Base-by-base conservation (phyloP, 2,113 vertebrate genomes). In the Galbula dea region DNA sequence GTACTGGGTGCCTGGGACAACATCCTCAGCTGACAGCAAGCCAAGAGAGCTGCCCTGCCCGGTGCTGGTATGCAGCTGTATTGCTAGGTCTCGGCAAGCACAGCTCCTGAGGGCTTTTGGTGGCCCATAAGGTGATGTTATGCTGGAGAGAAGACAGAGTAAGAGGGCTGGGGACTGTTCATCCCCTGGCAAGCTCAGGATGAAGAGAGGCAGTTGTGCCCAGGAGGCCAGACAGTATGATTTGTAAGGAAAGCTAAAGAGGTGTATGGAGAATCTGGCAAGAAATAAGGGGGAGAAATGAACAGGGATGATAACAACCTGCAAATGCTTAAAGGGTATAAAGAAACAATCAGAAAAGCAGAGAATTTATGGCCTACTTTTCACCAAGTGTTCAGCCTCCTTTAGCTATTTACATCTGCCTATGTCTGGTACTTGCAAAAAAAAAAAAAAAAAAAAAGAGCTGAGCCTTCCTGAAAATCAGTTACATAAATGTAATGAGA, bases 381-480 rank as follows among this genome's bases (percentile, higher is more conserved):
- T 16, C 76, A 71, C 14, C 20, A 77, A 52, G 15, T 3, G 34
- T 54, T 89, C 62, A 65, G 48, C 37, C 37, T 83, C 36, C 46
- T 86, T 78, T 37, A 69, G 41, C 54, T 75, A 59, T 77, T 86
- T 80, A 59, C 80, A 72, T 68, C 52, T 68, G 27, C 36, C 55
- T 4, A 1, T 46, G 61, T 43, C 79, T 67, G 49, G 36, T 39
- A 65, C n/a, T 59, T 12, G 5, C 11, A 63, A 37, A 66, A 45
- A 93, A 88, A 65, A 20, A 29, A 89, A 63, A 63, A 37, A 66
- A 45, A 93, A 88, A 65, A 20, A 29, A 89, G 67, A 91, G 19
- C 48, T 57, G 63, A 91, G 30, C n/a, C 26, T n/a, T 92, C 55
- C 55, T 76, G 75, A 90, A 93, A 85, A 85, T 48, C 46, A 77